These are phyloP conservation scores for Ypsolopha scabrella DNA, from an alignment of 2,888 invertebrate genomes.

Conservation along the genomic window DNA sequence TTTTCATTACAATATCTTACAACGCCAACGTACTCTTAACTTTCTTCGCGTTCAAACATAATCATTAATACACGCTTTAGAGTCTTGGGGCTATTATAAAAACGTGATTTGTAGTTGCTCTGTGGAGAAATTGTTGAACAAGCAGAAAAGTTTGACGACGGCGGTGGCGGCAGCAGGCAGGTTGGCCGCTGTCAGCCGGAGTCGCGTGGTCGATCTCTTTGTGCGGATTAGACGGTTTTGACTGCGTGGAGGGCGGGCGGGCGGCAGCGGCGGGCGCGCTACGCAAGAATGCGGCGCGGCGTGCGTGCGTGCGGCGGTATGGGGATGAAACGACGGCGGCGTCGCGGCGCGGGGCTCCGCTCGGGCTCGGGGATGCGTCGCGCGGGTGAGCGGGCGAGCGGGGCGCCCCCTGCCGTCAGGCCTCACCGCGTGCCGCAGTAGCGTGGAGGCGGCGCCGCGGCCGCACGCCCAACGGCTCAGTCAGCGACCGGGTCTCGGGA, in stretches of 20 bases:
- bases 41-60: too few species aligned
- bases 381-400: conserved; percentile 21
- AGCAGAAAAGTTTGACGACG: too few species aligned
- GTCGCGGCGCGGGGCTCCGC: conserved; percentile 14
- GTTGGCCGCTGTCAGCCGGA: neutral
- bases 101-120: too few species aligned
- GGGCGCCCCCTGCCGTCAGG: conserved; percentile 21
- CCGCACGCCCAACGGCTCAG: conserved; percentile 34
- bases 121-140: too few species aligned
- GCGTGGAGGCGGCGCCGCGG: conserved; percentile 62
- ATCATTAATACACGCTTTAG: too few species aligned
- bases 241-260: conserved; percentile 29
- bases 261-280: conserved; percentile 10
- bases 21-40: too few species aligned
- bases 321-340: conserved; percentile 22
- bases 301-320: conserved; percentile 51
- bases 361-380: conserved; percentile 23
- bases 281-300: conserved; percentile 54
- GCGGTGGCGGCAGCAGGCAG: neutral
- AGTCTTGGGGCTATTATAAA: too few species aligned
- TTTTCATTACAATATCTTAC: too few species aligned
- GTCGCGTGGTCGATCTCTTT: conserved; percentile 25
- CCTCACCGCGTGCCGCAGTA: conserved; percentile 60
- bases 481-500: conserved; percentile 3
- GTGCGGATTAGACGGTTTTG: conserved; percentile 28